Conservation (phyloP, 2,113 vertebrate species). For the Corythornis vintsioides region DNA sequence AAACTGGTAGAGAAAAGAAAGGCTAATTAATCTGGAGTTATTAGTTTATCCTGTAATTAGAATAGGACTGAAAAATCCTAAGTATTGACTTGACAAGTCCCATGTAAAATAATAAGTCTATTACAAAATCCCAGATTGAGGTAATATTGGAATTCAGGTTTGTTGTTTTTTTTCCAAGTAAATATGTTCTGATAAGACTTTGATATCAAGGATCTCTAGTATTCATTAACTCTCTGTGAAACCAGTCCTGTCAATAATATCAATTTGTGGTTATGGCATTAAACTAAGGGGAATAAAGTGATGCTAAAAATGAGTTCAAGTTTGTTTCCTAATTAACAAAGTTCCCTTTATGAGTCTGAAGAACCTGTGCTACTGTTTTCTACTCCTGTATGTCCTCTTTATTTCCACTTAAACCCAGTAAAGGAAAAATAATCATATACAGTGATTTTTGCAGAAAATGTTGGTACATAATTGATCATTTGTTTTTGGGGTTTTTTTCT, state of each 20-base stretch:
- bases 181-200: not conserved
- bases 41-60: not conserved
- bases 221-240: not conserved
- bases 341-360: not conserved
- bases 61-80: not conserved
- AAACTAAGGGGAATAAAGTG: not conserved
- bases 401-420: not conserved
- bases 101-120: not conserved
- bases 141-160: not conserved
- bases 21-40: not conserved
- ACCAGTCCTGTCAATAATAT: not conserved
- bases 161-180: not conserved
- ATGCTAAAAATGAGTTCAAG: not conserved
- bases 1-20: not conserved
- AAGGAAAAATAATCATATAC: not conserved
- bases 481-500: not conserved
- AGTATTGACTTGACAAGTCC: not conserved
- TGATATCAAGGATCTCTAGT: not conserved
- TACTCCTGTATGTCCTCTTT: not conserved
- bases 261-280: not conserved
- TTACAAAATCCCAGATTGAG: not conserved
- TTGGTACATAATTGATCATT: not conserved
- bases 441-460: not conserved
- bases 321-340: not conserved
- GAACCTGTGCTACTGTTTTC: not conserved